Percentiles rank a stretch among this genome's conserved stretches.
Evolutionary conservation across 1,140 invertebrate genomes (phyloP).

Genomic region (Drosophila tristis): DNA sequence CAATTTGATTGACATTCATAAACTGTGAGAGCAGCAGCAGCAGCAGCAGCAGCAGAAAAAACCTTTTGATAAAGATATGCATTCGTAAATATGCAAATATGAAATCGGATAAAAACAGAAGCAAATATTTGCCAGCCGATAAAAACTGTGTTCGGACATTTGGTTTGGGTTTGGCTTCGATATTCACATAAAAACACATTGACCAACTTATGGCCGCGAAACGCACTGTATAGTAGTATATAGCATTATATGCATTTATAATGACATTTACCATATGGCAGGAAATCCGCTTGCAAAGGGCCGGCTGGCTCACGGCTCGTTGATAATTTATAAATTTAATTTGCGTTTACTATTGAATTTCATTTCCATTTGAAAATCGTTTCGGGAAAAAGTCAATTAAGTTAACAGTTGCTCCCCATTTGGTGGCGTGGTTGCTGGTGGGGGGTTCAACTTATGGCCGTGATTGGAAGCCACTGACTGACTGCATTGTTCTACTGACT

Average conservation of each 20-base stretch:
- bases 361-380: conserved; percentile 24
- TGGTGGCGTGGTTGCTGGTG: conserved; percentile 9
- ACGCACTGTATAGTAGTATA: background rate
- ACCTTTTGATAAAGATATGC: too few relatives aligned
- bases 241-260: conserved; percentile 23
- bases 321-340: conserved; percentile 5
- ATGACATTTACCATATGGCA: conserved; percentile 12
- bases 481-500: conserved; percentile 17
- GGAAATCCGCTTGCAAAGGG: background rate
- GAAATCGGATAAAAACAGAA: background rate
- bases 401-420: conserved; percentile 3
- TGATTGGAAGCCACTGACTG: conserved; percentile 4
- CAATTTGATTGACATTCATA: conserved; percentile 3
- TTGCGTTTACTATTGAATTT: conserved; percentile 14
- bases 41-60: background rate
- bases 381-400: conserved; percentile 30
- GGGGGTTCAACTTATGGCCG: background rate
- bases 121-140: conserved; percentile 7
- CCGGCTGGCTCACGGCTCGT: too few relatives aligned
- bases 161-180: background rate
- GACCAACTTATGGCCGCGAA: background rate
- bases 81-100: background rate
- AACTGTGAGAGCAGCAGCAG: background rate
- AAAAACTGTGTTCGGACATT: background rate
- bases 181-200: conserved; percentile 7